Base-by-base conservation (phyloP, 2,888 invertebrate species). In the Drosophila rellima region DNA sequence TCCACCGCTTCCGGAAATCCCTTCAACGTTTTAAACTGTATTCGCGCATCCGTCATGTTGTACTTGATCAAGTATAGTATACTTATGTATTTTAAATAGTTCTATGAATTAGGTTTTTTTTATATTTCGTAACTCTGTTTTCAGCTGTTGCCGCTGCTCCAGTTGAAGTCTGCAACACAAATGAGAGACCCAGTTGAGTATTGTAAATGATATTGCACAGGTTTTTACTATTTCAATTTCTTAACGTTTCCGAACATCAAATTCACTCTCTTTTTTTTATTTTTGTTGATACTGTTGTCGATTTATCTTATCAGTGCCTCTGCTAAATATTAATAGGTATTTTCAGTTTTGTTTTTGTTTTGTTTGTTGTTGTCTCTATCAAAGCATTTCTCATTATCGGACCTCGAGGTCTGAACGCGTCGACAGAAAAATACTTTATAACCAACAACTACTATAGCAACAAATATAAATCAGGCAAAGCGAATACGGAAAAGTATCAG, bases 1-100 rank as follows among this genome's bases (percentile, higher is more conserved):
- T 94, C 94, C 80, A 94, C 72, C 88, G 67, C 94, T 94, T 94
- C 23, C 26, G 95, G 91, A 92, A 95, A 96, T 50, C 93, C 93
- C 65, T 90, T 91, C 6, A 93, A 67, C 18, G 78, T 72, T 50
- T 85, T 88, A 63, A 93, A 92, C 57, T 88, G 79, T 70, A 92
- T 89, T 50, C 91, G 80, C 17, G 90, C 73, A 42, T 78, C 69
- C 23, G 56, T 67, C 61, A 70, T 77, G 4, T 31, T 57, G 20
- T 37, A 37, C n/a, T 52, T 40, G n/a, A 31, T 31, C 18, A 31
- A 31, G 18, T 44, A 55, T 44, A 7, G 7, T 26, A 11, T 18
- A 8, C 7, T 8, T 29, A 13, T 3, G 10, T 40, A 18, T 40
- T 29, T 26, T 11, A 26, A 52, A 23, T 35, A 20, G 1, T 8